A percentile compares a stretch with the other conserved stretches of the same genome.
Evolutionary conservation across 2,888 invertebrate genomes (phyloP).

Genomic region (Cyrtodaria siliqua): DNA sequence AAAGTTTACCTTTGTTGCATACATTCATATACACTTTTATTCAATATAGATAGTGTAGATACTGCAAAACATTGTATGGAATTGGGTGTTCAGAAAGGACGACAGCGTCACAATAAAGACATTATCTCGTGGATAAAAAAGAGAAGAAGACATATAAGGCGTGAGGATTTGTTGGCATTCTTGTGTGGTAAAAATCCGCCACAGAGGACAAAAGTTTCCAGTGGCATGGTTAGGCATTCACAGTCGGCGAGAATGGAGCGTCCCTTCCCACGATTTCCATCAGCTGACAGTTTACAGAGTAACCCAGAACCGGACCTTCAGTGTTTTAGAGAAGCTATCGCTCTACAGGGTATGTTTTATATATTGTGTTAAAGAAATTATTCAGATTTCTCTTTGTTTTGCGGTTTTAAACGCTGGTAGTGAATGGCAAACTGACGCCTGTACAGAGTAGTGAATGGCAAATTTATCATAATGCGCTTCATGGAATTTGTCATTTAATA

Average conservation of each 20-base stretch:
- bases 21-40: no score
- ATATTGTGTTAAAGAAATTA: no score
- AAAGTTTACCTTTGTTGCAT: no score
- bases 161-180: slow-evolving; percentile 92
- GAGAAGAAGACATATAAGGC: slow-evolving; percentile 90
- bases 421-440: no score
- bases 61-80: slow-evolving; percentile 90
- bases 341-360: slow-evolving; percentile 87
- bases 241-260: slow-evolving; percentile 64
- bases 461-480: no score
- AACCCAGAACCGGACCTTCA: slow-evolving; percentile 89
- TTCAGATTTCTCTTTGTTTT: slow-evolving; percentile 31
- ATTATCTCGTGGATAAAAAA: slow-evolving; percentile 92
- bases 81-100: slow-evolving; percentile 90
- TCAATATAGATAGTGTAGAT: slow-evolving; percentile 90
- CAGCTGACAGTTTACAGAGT: slow-evolving; percentile 86
- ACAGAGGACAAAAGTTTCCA: slow-evolving; percentile 81
- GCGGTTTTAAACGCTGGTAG: slow-evolving; percentile 85
- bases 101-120: slow-evolving; percentile 91
- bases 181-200: slow-evolving; percentile 90
- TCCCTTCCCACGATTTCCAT: slow-evolving; percentile 81
- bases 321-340: slow-evolving; percentile 92
- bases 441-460: no score
- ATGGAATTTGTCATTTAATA: no score
- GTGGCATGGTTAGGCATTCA: slow-evolving; percentile 64